Evolutionary conservation across 2,113 vertebrate genomes (phyloP).

Genomic region (Mugil cephalus): DNA sequence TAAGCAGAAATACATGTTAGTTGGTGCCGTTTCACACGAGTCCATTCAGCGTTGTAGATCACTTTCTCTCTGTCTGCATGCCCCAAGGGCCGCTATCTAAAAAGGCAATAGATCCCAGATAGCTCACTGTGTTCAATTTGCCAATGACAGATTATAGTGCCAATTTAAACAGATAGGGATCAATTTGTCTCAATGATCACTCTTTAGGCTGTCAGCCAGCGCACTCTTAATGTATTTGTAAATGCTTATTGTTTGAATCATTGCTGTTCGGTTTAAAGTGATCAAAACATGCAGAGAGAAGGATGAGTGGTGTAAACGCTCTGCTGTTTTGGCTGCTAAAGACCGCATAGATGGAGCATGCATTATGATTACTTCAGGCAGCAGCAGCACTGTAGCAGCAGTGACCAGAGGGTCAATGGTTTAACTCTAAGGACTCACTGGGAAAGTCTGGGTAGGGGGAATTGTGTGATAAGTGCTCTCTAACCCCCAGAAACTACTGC

Average conservation of each 20-base stretch:
- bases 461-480: constrained; percentile 72
- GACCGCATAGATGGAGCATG: constrained; percentile 38
- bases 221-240: constrained; percentile 82
- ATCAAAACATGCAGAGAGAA: constrained; percentile 55
- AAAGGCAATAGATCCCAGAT: constrained; percentile 92
- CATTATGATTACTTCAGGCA: constrained; percentile 60
- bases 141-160: constrained; percentile 98
- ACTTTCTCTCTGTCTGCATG: constrained; percentile 87
- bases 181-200: constrained; percentile 99
- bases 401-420: constrained; percentile 71
- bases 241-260: constrained; percentile 74
- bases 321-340: constrained; percentile 67
- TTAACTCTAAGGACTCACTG: constrained; percentile 66
- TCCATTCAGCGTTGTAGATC: constrained; percentile 80
- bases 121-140: constrained; percentile 94
- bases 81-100: constrained; percentile 89
- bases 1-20: constrained; percentile 29
- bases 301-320: constrained; percentile 49
- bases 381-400: constrained; percentile 54
- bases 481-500: constrained; percentile 66
- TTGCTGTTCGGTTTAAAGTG: constrained; percentile 55
- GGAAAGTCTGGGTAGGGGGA: constrained; percentile 69
- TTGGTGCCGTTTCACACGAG: constrained; percentile 37
- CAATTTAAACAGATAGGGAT: constrained; percentile 98
- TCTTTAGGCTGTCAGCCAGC: constrained; percentile 94